Evolutionary conservation across 2,888 invertebrate genomes (phyloP).

Genomic region (Nymphalis polychloros): DNA sequence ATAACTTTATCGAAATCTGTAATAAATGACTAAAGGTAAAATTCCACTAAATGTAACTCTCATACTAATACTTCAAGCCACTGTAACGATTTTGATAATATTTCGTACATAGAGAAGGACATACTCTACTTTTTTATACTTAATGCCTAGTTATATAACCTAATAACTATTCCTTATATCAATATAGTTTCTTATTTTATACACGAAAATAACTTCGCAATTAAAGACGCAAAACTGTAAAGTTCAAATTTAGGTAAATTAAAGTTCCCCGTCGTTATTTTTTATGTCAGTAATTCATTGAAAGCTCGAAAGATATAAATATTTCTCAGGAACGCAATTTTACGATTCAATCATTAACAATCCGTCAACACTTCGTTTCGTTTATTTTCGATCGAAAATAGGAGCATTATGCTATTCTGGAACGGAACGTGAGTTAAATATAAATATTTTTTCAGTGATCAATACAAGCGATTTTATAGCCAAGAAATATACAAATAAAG

Average conservation of each 20-base stretch:
- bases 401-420: no score
- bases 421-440: no score
- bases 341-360: neutral
- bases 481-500: no score
- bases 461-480: no score
- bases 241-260: neutral
- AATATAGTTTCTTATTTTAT: neutral
- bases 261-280: neutral
- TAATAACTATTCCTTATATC: no score
- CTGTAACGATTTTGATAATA: no score
- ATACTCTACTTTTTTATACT: no score
- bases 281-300: neutral
- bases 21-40: slow-evolving; percentile 21
- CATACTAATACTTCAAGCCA: no score
- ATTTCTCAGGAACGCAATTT: neutral
- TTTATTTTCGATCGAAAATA: neutral
- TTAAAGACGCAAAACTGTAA: neutral
- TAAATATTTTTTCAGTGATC: no score
- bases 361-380: neutral
- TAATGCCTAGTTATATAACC: no score
- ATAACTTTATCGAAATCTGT: slow-evolving; percentile 20
- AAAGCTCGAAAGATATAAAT: neutral
- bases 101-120: no score
- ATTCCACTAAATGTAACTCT: neutral
- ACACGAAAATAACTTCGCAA: neutral